Conservation (phyloP, 2,888 invertebrate species). For the Willowsia nigromaculata region DNA sequence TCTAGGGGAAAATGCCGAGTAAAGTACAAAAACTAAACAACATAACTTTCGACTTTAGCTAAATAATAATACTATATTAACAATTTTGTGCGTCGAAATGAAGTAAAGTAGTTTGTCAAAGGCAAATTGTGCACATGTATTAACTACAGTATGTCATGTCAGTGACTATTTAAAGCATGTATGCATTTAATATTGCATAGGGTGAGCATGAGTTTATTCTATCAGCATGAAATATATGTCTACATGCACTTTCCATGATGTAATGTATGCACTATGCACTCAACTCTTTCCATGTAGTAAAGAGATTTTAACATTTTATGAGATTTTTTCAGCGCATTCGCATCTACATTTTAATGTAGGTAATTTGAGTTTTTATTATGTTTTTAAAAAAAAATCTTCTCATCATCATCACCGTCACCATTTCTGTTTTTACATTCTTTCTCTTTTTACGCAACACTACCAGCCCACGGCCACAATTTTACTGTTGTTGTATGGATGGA, state of each 20-base stretch:
- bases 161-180: neutral
- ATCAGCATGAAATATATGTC: neutral
- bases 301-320: neutral
- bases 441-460: constrained; percentile 9
- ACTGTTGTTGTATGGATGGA: neutral
- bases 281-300: neutral
- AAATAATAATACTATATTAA: constrained; percentile 41
- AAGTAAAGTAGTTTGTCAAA: constrained; percentile 39
- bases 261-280: neutral
- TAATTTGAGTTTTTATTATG: constrained; percentile 44
- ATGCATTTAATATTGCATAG: neutral
- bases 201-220: neutral
- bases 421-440: constrained; percentile 23
- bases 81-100: neutral
- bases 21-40: neutral
- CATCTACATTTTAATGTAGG: constrained; percentile 31
- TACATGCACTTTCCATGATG: neutral
- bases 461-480: constrained; percentile 23
- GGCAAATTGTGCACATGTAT: neutral
- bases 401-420: constrained; percentile 14
- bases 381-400: constrained; percentile 29
- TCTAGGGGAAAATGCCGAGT: constrained; percentile 24
- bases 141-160: neutral
- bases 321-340: neutral
- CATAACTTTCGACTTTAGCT: constrained; percentile 12